phyloP scores from a whole-genome alignment of 2,113 vertebrate genomes.

The Varanus komodoensis region DNA sequence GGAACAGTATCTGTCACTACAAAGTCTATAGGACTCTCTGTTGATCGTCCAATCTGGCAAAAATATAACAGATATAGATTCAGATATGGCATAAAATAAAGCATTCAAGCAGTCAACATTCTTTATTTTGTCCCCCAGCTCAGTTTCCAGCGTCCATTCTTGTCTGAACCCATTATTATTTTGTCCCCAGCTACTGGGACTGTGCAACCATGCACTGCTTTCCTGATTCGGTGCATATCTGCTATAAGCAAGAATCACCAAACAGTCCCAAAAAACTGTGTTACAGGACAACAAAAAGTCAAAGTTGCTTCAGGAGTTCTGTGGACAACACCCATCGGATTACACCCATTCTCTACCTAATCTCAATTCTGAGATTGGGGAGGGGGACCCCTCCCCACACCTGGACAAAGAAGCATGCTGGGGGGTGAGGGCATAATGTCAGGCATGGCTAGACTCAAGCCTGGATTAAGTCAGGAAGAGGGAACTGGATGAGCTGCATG shows the following conservation, averaged over 20 bases:
- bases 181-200: not conserved
- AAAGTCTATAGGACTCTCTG: conserved; percentile 97
- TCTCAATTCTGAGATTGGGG: not conserved
- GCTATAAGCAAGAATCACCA: not conserved
- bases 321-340: not conserved
- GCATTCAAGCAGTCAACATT: not conserved
- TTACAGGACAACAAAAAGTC: not conserved
- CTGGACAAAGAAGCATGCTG: no score
- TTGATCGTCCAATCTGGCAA: conserved; percentile 94
- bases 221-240: not conserved
- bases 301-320: not conserved
- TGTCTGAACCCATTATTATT: conserved; percentile 32
- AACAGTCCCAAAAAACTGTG: not conserved
- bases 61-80: conserved; percentile 30
- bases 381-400: no score
- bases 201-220: not conserved
- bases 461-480: no score
- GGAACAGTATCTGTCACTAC: conserved; percentile 98
- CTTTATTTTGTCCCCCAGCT: conserved; percentile 7
- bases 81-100: conserved; percentile 19
- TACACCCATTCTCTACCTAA: no score
- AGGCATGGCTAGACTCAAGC: no score
- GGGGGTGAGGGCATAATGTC: no score
- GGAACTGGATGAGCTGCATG: no score
- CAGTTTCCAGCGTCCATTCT: conserved; percentile 2